Base-by-base conservation (phyloP, 2,888 invertebrate genomes). In the Drosophila mimica region DNA sequence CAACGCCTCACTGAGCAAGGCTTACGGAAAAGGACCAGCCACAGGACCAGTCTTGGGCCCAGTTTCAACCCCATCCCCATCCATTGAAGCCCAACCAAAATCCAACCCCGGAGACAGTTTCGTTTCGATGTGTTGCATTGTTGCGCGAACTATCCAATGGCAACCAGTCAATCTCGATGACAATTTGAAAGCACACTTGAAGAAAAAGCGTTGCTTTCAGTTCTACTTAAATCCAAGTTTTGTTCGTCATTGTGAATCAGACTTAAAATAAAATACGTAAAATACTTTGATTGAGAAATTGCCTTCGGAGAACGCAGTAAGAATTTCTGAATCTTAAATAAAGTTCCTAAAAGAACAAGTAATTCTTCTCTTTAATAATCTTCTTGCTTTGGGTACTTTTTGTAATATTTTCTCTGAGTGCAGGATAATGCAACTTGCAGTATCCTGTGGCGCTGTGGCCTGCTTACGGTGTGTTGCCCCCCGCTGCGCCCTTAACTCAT, bases 121-220 rank as follows among this genome's bases (percentile, higher is more conserved):
- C 64, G 64, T 69, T 56, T 34, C 67, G 68, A 33, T 79, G 81
- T 65, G 60, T 74, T 65, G 62, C 57, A 73, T 76, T 74, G 81
- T 73, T 61, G 63, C 38, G 57, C 51, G 80, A 78, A 89, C 83
- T 80, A 86, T 87, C 85, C 89, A 89, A 89, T 86, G 64, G 85
- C 80, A 89, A 89, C 85, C 78, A 64, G 57, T 58, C 82, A 46
- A 40, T 38, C n/a, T 25, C 9, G 17, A 64, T 31, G 25, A 9
- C 61, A 51, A 49, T 53, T 51, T 53, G 54, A 53, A 68, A 56
- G 54, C 53, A 61, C 57, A 57, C 31, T 43, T 15, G 3, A 11
- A 57, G 20, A 33, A 57, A 56, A 30, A 13, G 4, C 7, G 2
- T n/a, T 20, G 13, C 52, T 6, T 49, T 17, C 17, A 9, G 49